Percentiles rank a stretch among this genome's conserved stretches.
These are phyloP conservation scores for Uromys caudimaculatus DNA, from an alignment of 2,797 vertebrate species.

Conservation along the genomic window DNA sequence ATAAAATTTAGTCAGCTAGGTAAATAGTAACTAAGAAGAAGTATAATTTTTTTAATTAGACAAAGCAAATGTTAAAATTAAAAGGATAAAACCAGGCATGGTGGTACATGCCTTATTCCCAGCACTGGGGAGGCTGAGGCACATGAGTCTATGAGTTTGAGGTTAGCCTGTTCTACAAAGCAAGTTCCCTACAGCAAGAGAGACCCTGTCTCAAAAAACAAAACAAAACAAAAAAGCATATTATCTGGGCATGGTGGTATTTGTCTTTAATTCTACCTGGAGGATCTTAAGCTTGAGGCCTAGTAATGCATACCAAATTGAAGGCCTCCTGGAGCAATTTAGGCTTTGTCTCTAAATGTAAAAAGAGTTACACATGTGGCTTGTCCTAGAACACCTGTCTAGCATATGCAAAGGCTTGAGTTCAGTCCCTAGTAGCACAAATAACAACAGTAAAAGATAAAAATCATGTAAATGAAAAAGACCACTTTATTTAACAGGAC, in stretches of 20 bases:
- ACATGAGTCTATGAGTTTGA: neutral
- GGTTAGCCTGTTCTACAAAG: neutral
- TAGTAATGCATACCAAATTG: neutral
- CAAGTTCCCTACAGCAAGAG: neutral
- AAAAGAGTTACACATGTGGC: neutral
- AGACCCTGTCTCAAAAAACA: neutral
- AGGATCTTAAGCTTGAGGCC: neutral
- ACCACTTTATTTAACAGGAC: neutral
- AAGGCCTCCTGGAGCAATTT: neutral
- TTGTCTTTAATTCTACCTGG: neutral
- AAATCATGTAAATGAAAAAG: slow-evolving; percentile 24
- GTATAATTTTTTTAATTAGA: slow-evolving; percentile 12
- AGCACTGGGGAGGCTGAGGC: neutral
- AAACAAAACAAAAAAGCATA: neutral
- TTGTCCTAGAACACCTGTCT: neutral
- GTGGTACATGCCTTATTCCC: neutral
- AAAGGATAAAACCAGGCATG: neutral
- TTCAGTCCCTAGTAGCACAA: neutral
- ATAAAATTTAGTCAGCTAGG: slow-evolving; percentile 46
- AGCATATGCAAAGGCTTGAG: neutral
- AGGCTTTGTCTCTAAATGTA: neutral
- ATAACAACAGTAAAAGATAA: neutral
- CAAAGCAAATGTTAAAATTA: slow-evolving; percentile 33
- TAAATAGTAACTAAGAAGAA: slow-evolving; percentile 47
- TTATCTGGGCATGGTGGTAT: neutral